Evolutionary conservation across 2,797 vertebrate species (phyloP), one percentile per base, ranked within the genome.

Genomic region (Darevskia mixta): DNA sequence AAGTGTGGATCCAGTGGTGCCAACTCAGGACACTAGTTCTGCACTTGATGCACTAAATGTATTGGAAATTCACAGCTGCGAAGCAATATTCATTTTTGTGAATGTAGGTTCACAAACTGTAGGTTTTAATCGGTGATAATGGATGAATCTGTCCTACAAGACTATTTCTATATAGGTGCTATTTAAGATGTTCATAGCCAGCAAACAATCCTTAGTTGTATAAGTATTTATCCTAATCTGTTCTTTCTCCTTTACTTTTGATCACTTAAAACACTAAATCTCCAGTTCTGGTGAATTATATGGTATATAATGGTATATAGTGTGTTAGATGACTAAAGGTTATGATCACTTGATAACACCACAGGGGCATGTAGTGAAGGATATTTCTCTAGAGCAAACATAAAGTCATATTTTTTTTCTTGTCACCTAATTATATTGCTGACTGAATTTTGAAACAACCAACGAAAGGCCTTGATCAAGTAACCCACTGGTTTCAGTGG

Each of bases 351-450:
- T 79, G 85, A 4, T 91, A 82, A 78, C 73, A 41, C 75, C 49
- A 88, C 61, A 7, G n/a, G 87, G 67, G 1, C 66, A 1, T 86
- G 87, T 79, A 87, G 4, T 27, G 43, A 45, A 78, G 25, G 13
- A 49, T 67, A 87, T 93, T 90, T 92, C 83, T 90, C 76, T 94
- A 92, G 90, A 92, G 90, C 82, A 91, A 89, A 89, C 83, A 93
- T 94, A 77, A 91, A 93, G 87, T 71, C 86, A 58, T 76, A 79
- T 92, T 79, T 89, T 91, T 93, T 93, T 91, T 17, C 83, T 94
- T 90, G 89, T 87, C 86, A 82, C 88, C 91, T 90, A 83, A 86
- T 85, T 94, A 77, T 92, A 87, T 85, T 85, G 35, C 13, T 8
- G 11, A 20, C 82, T 89, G 87, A 87, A 93, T 90, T 85, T 88